Evolutionary conservation across 2,888 invertebrate genomes (phyloP).

Genomic region (Pandemis corylana): DNA sequence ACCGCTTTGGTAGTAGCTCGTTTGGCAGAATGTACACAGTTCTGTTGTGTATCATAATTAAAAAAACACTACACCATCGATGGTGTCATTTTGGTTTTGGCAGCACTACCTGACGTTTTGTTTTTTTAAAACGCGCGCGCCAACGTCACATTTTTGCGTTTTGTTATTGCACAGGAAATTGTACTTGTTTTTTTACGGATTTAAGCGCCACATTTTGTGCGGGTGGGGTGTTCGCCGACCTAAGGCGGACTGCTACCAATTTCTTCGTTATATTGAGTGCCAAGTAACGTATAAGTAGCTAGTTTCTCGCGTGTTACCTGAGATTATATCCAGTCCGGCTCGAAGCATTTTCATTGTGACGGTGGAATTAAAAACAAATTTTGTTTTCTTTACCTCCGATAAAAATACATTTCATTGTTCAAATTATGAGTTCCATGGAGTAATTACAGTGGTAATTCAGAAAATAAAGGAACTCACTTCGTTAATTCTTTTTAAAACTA

Average conservation of each 20-base stretch:
- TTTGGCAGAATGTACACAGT: slow-evolving; percentile 81
- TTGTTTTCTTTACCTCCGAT: slow-evolving; percentile 26
- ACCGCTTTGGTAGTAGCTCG: slow-evolving; percentile 78
- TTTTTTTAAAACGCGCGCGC: slow-evolving; percentile 34
- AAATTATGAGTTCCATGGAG: slow-evolving; percentile 22
- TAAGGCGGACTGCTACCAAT: slow-evolving; percentile 69
- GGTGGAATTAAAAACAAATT: slow-evolving; percentile 37
- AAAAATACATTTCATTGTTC: slow-evolving; percentile 28
- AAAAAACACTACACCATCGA: slow-evolving; percentile 31
- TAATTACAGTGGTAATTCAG: slow-evolving; percentile 23
- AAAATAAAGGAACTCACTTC: slow-evolving; percentile 6
- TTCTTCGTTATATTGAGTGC: slow-evolving; percentile 74
- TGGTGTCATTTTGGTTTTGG: slow-evolving; percentile 32
- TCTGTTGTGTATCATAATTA: slow-evolving; percentile 76
- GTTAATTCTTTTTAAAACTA: background rate
- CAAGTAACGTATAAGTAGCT: slow-evolving; percentile 58
- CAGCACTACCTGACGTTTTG: slow-evolving; percentile 33
- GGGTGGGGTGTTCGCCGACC: slow-evolving; percentile 65
- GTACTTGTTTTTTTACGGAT: slow-evolving; percentile 33
- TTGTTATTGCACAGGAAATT: slow-evolving; percentile 26
- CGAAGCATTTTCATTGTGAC: slow-evolving; percentile 30
- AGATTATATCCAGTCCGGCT: slow-evolving; percentile 35
- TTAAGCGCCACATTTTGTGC: slow-evolving; percentile 52
- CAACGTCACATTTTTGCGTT: slow-evolving; percentile 22
- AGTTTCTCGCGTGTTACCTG: slow-evolving; percentile 31